These are phyloP conservation scores for Xiphophorus maculatus DNA, from an alignment of 2,113 vertebrate genomes.

Conservation along the genomic window DNA sequence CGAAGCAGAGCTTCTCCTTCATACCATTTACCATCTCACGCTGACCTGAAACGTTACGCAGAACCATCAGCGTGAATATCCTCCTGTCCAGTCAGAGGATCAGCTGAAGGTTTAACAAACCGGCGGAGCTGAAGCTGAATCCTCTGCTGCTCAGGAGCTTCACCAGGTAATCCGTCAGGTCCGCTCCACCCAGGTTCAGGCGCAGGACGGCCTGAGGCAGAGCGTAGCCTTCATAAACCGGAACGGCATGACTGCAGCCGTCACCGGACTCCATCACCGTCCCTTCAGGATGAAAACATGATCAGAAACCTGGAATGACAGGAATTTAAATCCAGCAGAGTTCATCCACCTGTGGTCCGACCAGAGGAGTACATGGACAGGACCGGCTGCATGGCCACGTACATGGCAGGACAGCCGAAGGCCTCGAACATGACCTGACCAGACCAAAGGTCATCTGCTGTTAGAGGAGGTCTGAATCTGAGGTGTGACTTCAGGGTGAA, in stretches of 20 bases:
- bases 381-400: conserved; percentile 96
- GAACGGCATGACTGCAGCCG: not conserved
- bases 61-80: not conserved
- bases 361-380: conserved; percentile 96
- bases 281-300: not conserved
- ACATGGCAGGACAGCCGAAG: conserved; percentile 96
- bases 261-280: conserved; percentile 21
- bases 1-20: conserved; percentile 99
- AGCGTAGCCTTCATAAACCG: conserved; percentile 18
- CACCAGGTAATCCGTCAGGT: conserved; percentile 12
- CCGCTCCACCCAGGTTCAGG: conserved; percentile 7
- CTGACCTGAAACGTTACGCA: conserved; percentile 83
- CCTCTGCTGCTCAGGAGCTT: conserved; percentile 9
- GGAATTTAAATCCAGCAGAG: no score
- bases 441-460: not conserved
- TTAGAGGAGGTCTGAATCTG: not conserved
- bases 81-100: not conserved
- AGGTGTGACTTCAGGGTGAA: no score
- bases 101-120: not conserved
- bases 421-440: conserved; percentile 96
- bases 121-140: conserved; percentile 6
- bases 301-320: no score
- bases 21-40: conserved; percentile 99
- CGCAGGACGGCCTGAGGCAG: conserved; percentile 20
- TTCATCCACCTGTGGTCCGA: conserved; percentile 88